These are phyloP conservation scores for Zoroaster sp. DNA, from an alignment of 53 echinoderm and acorn worm genomes.

Conservation along the genomic window DNA sequence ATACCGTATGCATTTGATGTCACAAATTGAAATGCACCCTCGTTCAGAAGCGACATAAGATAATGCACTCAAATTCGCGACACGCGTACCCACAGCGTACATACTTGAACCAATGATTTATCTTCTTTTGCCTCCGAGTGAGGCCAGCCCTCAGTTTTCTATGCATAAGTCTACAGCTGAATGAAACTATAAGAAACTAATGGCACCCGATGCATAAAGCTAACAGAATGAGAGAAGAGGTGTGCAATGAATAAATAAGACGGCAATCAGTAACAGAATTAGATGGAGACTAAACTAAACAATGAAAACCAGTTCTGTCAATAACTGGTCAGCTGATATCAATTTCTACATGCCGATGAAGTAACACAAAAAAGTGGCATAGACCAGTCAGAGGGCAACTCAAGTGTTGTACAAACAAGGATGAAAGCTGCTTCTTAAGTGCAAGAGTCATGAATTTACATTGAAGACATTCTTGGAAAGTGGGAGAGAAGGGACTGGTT, in stretches of 20 bases:
- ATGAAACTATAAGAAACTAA: too few relatives aligned
- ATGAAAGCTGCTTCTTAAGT: conserved; percentile 1
- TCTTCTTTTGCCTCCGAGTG: too few relatives aligned
- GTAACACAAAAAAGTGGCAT: neutral
- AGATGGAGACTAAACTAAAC: neutral
- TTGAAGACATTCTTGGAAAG: neutral
- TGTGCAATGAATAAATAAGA: neutral
- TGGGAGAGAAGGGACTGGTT: neutral
- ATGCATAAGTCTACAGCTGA: too few relatives aligned
- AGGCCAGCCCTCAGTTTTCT: too few relatives aligned
- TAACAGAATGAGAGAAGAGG: neutral
- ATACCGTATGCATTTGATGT: too few relatives aligned
- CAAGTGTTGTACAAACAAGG: conserved; percentile 35
- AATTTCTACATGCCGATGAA: neutral
- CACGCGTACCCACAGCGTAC: too few relatives aligned
- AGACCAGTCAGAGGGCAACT: neutral
- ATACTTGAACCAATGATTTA: too few relatives aligned
- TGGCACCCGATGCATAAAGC: too few relatives aligned
- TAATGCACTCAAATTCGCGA: too few relatives aligned
- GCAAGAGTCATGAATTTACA: neutral
- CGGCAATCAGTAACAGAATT: neutral
- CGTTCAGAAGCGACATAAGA: too few relatives aligned
- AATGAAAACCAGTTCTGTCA: neutral
- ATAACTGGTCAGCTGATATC: conserved; percentile 2
- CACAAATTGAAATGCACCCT: too few relatives aligned